These are phyloP conservation scores for Manduca sexta DNA, from an alignment of 1,140 invertebrate genomes.

Conservation along the genomic window DNA sequence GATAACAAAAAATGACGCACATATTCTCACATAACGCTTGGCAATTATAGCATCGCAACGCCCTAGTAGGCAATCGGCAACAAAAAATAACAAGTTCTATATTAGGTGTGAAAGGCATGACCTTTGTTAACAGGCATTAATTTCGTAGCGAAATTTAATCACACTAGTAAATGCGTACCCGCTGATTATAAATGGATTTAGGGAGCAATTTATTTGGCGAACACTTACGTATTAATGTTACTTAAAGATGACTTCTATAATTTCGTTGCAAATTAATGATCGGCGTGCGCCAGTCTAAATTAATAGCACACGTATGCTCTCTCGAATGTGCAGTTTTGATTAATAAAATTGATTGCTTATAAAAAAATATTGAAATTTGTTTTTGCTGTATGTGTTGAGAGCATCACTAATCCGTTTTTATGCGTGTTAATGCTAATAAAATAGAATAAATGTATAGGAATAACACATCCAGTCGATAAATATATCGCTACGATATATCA, in stretches of 20 bases:
- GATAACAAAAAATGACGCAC: too few species aligned
- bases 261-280: constrained; percentile 1
- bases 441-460: too few species aligned
- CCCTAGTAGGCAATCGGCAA: constrained; percentile 6
- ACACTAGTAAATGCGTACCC: background rate
- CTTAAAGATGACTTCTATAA: constrained; percentile 5
- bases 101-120: constrained; percentile 33
- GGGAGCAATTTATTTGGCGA: background rate
- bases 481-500: too few species aligned
- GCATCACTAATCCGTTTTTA: too few species aligned
- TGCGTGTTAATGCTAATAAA: too few species aligned
- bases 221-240: background rate
- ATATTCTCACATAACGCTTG: background rate
- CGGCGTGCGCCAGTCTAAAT: too few species aligned
- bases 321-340: too few species aligned
- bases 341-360: too few species aligned
- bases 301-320: too few species aligned
- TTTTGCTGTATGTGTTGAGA: too few species aligned
- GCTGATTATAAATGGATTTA: background rate
- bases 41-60: background rate
- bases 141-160: constrained; percentile 23
- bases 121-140: constrained; percentile 32
- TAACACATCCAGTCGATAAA: too few species aligned
- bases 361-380: too few species aligned
- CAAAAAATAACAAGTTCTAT: constrained; percentile 25